Evolutionary conservation across 2,888 invertebrate species (phyloP), one percentile per base, ranked within the genome.

Genomic region (Coenonympha arcania): DNA sequence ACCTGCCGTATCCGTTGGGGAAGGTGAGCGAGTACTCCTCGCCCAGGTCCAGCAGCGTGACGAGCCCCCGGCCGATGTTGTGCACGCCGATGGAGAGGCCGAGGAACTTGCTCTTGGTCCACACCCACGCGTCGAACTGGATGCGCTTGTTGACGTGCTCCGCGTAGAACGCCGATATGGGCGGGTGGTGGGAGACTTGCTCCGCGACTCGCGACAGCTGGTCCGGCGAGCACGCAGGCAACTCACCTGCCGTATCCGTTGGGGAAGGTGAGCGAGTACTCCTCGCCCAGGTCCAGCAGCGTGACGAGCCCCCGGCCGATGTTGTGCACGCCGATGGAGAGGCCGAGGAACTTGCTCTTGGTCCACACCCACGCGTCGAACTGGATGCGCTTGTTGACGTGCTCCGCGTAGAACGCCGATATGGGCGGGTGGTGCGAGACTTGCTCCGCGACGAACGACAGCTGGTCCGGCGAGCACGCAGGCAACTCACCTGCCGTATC

Each of bases 41-140:
- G n/a, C n/a, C n/a, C n/a, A 24, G 3, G 8, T 24, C 24, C 2
- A 24, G 6, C 6, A 24, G 24, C 24, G 6, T 24, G 24, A 24
- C n/a, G n/a, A n/a, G n/a, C n/a, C n/a, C n/a, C n/a, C n/a, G n/a
- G n/a, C n/a, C 99, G 46, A 99, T 95, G 79, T 99, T 99, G 69
- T 99, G 95, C 0, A 96, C 95, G 11, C 98, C 98, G 63, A 96
- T 94, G 8, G 98, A 98, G 16, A 99, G 88, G 0, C 99, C 99
- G 16, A 99, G 89, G 85, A 99, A 99, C 87, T 99, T 99, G 68
- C 98, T 99, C 84, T 99, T 99, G 4, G 99, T 99, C n/a, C n/a
- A n/a, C n/a, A n/a, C n/a, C n/a, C n/a, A n/a, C n/a, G n/a, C n/a
- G n/a, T n/a, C n/a, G n/a, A n/a, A n/a, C n/a, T n/a, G n/a, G n/a